Conservation (phyloP, 2,797 vertebrate species). For the Neopelma chrysocephalum region DNA sequence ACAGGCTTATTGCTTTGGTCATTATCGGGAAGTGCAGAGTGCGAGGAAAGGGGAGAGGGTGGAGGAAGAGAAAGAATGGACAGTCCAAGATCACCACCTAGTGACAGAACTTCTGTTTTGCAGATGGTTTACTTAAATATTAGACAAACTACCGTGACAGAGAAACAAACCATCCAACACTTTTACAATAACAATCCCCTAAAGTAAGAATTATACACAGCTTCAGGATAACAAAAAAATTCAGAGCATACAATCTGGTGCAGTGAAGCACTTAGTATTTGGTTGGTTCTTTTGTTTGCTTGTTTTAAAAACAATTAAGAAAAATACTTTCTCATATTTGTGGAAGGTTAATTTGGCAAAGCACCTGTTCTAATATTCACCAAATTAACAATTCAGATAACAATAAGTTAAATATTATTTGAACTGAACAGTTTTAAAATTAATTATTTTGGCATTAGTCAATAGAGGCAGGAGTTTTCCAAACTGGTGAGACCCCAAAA, state of each 20-base stretch:
- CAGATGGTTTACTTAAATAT: neutral
- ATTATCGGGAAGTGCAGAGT: accelerated
- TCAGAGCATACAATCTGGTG: neutral
- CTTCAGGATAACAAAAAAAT: neutral
- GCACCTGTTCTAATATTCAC: neutral
- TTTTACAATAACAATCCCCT: neutral
- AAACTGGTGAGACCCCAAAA: neutral
- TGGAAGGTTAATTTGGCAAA: neutral
- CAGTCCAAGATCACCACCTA: constrained; percentile 67
- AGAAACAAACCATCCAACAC: neutral
- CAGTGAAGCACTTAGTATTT: neutral
- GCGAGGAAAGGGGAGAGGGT: neutral
- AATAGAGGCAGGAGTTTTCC: neutral
- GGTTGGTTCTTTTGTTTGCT: neutral
- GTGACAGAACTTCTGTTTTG: constrained; percentile 3
- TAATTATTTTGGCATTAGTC: neutral
- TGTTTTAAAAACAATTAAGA: neutral
- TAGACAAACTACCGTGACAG: accelerated
- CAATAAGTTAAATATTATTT: neutral
- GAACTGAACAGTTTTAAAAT: neutral
- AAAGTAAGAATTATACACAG: neutral
- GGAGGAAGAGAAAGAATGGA: neutral
- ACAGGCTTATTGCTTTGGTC: neutral
- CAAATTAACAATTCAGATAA: neutral
- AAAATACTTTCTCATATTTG: neutral